phyloP scores from a whole-genome alignment of 2,888 invertebrate species.

The Dione juno region DNA sequence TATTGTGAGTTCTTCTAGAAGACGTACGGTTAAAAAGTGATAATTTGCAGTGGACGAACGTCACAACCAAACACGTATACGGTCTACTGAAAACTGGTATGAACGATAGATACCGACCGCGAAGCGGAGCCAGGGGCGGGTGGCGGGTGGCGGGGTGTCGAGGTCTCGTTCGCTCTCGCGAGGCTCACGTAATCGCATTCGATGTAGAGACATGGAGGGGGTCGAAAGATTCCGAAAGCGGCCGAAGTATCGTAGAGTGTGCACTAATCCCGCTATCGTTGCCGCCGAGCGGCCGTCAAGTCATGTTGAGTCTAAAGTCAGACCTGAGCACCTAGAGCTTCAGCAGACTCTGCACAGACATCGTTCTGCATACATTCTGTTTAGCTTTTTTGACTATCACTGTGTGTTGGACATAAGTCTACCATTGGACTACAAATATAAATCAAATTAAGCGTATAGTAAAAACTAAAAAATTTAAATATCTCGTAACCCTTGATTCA shows the following conservation, averaged over 20 bases:
- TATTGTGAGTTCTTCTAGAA: conserved; percentile 59
- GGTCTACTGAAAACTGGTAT: conserved; percentile 68
- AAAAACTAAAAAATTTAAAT: not conserved
- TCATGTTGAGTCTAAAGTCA: conserved; percentile 10
- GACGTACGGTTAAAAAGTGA: conserved; percentile 73
- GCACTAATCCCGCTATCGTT: conserved; percentile 68
- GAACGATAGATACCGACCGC: conserved; percentile 45
- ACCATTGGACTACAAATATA: too few species aligned
- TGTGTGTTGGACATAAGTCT: not conserved
- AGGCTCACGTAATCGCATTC: conserved; percentile 64
- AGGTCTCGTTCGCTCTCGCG: conserved; percentile 55
- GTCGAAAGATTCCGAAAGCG: conserved; percentile 62
- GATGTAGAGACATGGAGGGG: conserved; percentile 63
- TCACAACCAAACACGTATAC: conserved; percentile 55
- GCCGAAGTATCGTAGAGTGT: conserved; percentile 56
- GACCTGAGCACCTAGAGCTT: not conserved
- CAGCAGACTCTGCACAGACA: not conserved
- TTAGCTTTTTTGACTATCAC: not conserved
- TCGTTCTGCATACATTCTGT: not conserved
- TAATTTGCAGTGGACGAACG: conserved; percentile 53
- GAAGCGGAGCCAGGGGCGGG: conserved; percentile 60
- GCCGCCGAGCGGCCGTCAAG: conserved; percentile 47
- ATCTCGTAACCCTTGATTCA: not conserved
- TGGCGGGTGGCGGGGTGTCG: conserved; percentile 58
- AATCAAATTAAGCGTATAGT: too few species aligned